Percentiles rank a stretch among this genome's conserved stretches.
phyloP scores from a whole-genome alignment of 2,888 invertebrate species.

The Dolichopus griseipennis region DNA sequence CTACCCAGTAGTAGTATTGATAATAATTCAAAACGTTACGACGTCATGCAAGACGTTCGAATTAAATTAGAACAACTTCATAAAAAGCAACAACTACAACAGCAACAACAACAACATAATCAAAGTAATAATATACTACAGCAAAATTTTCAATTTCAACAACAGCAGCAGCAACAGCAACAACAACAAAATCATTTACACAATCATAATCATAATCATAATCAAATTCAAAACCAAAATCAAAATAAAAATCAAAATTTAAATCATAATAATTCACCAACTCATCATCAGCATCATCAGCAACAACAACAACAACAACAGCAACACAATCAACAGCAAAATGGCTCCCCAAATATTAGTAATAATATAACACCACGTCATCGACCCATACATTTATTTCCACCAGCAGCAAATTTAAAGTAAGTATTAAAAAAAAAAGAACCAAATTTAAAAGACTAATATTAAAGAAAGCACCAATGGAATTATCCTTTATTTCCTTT shows the following conservation, averaged over 20 bases:
- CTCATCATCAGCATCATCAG: neutral
- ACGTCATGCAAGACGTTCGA: slow-evolving; percentile 41
- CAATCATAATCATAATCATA: slow-evolving; percentile 19
- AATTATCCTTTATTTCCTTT: too few relatives aligned
- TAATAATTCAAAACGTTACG: slow-evolving; percentile 8
- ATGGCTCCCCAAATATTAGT: slow-evolving; percentile 18
- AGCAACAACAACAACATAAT: slow-evolving; percentile 3
- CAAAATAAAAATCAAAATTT: slow-evolving; percentile 12
- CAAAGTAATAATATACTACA: slow-evolving; percentile 12
- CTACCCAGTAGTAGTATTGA: neutral
- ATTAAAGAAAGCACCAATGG: too few relatives aligned
- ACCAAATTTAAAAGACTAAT: neutral
- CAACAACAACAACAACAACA: neutral
- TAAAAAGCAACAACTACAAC: neutral
- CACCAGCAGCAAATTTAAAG: slow-evolving; percentile 23
- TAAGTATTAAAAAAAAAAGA: slow-evolving; percentile 15
- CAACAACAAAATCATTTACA: slow-evolving; percentile 10
- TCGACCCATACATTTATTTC: slow-evolving; percentile 24
- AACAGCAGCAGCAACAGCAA: neutral
- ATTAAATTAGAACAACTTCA: slow-evolving; percentile 34
- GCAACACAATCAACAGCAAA: neutral
- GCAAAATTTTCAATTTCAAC: slow-evolving; percentile 16
- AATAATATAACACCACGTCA: slow-evolving; percentile 23
- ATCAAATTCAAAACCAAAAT: slow-evolving; percentile 18
- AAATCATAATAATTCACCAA: neutral